Base-by-base conservation (phyloP, 2,888 invertebrate species). In the Myopa testacea region DNA sequence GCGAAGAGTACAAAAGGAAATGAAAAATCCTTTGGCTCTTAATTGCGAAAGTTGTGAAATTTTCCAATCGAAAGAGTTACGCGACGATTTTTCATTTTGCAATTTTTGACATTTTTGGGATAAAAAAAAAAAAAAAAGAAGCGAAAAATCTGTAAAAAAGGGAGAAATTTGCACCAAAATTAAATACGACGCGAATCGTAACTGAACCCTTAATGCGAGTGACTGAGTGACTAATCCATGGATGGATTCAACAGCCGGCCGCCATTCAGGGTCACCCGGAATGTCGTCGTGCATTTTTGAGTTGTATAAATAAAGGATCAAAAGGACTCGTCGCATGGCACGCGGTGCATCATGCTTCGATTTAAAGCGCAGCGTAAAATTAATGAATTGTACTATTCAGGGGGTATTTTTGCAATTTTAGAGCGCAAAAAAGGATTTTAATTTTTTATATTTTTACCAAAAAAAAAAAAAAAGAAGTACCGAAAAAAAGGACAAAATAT, bases 91-190 rank as follows among this genome's bases (percentile, higher is more conserved):
- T 83, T 82, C 80, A 82, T 82, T 83, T 82, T 80, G 80, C 82
- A 80, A 81, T 82, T 83, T 81, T 82, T 83, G 81, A 83, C 83
- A 84, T 78, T 84, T 84, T 84, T 75, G 79, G 80, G 83, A 82
- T 79, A 80, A 82, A 82, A 84, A 82, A 10, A 69, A 75, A 55
- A 76, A 58, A 55, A 45, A 68, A 45, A 26, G 52, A 60, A n/a
- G n/a, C n/a, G n/a, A n/a, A 72, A 78, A 58, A 10, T 63, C 60
- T 50, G 38, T 38, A 72, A 78, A 78, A 75, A 75, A 71, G 55
- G 72, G 63, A 74, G 69, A 72, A 71, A 58, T 14, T 65, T 65
- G 62, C 34, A 55, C 34, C 19, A 74, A 40, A 68, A 26, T 67
- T 14, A 67, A 77, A 73, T 26, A 77, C 79, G 78, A 76, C 72